Evolutionary conservation across 2,113 vertebrate genomes (phyloP).

Genomic region (Cygnus buccinator): DNA sequence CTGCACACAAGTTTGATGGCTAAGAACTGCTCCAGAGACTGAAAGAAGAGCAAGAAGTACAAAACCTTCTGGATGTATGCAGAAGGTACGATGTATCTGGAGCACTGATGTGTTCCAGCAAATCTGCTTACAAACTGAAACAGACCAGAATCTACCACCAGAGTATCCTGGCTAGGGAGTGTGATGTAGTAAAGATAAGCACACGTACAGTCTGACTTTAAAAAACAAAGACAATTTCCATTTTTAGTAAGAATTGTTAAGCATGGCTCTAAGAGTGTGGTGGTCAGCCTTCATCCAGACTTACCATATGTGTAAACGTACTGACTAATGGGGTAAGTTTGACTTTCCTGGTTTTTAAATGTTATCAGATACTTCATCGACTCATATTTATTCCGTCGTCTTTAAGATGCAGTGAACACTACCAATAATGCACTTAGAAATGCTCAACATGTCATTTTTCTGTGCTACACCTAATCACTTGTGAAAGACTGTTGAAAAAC

Average conservation of each 20-base stretch:
- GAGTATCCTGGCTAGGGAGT: not conserved
- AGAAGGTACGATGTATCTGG: not conserved
- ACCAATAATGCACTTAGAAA: not conserved
- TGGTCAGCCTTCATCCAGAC: not conserved
- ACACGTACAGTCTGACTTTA: not conserved
- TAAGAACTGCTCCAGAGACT: not conserved
- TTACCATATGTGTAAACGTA: not conserved
- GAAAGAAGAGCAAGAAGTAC: not conserved
- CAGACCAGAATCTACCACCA: not conserved
- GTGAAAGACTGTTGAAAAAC: not conserved
- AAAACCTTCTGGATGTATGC: not conserved
- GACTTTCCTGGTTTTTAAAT: not conserved
- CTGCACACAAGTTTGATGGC: not conserved
- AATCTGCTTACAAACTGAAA: not conserved
- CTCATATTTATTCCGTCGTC: not conserved
- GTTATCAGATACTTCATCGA: not conserved
- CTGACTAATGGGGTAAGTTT: not conserved
- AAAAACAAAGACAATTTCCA: not conserved
- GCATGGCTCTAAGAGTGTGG: not conserved
- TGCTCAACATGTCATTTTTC: not conserved
- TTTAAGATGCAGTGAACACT: not conserved
- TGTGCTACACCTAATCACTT: not conserved
- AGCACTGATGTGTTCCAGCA: not conserved
- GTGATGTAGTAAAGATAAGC: not conserved
- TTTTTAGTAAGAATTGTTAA: not conserved